phyloP scores from a whole-genome alignment of 2,888 invertebrate species.

The Eurytoma californica region DNA sequence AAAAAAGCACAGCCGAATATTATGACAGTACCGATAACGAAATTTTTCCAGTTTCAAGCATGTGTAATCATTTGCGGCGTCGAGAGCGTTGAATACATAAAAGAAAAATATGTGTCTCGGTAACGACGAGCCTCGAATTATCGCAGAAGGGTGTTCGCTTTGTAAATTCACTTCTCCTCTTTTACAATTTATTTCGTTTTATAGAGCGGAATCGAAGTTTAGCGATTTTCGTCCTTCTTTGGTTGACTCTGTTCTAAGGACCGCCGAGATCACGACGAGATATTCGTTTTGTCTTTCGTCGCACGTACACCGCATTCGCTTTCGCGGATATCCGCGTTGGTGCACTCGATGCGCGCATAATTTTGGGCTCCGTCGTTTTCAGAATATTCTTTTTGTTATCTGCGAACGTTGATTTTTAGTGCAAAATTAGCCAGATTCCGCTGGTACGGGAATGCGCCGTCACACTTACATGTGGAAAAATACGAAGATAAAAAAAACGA shows the following conservation, averaged over 20 bases:
- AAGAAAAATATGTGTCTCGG: constrained; percentile 10
- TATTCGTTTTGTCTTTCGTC: neutral
- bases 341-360: constrained; percentile 21
- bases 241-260: no score
- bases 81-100: neutral
- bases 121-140: constrained; percentile 47
- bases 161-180: neutral
- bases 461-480: constrained; percentile 11
- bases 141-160: neutral
- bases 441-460: constrained; percentile 49
- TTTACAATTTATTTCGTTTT: neutral
- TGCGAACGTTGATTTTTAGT: constrained; percentile 29
- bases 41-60: constrained; percentile 42
- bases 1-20: constrained; percentile 24
- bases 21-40: constrained; percentile 27
- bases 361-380: constrained; percentile 44
- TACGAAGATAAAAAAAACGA: constrained; percentile 43
- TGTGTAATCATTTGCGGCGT: constrained; percentile 46
- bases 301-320: neutral
- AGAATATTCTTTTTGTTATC: constrained; percentile 13
- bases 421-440: constrained; percentile 49
- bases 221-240: neutral
- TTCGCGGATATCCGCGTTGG: neutral
- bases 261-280: neutral
- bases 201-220: neutral